Evolutionary conservation across 92 coral and sea anemone species (phyloP).

Genomic region (Porites evermanni): DNA sequence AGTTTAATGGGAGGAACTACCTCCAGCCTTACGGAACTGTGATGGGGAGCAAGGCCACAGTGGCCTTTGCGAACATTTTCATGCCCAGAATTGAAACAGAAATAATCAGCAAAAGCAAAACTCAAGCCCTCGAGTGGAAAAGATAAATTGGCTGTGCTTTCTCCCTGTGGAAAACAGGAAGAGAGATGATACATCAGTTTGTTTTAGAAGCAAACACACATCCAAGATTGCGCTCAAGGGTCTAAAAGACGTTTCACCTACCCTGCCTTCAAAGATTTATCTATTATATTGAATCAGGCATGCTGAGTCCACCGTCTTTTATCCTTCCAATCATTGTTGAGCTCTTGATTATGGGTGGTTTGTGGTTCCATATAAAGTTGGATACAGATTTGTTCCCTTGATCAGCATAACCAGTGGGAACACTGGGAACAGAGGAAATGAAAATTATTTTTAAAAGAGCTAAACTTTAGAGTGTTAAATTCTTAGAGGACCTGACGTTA

Average conservation of each 20-base stretch:
- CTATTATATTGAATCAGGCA: conserved; percentile 10
- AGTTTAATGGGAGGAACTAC: not conserved
- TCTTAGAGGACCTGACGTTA: not conserved
- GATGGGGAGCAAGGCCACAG: not conserved
- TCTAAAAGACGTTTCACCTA: no score
- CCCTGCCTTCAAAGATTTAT: no score
- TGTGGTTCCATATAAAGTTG: conserved; percentile 10
- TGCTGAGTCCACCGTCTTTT: not conserved
- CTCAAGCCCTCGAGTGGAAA: no score
- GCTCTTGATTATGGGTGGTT: conserved; percentile 8
- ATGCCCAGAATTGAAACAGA: not conserved
- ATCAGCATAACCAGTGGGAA: conserved; percentile 2
- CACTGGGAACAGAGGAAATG: not conserved
- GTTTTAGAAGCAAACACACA: no score
- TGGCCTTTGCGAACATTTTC: not conserved
- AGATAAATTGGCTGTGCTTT: no score
- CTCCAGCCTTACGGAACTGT: not conserved
- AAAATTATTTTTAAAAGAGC: not conserved
- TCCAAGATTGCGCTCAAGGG: no score
- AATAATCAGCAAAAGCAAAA: not conserved
- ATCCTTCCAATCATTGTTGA: not conserved
- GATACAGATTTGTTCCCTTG: not conserved
- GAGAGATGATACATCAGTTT: no score
- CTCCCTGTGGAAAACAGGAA: no score
- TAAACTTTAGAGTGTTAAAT: not conserved